Evolutionary conservation across 2,113 vertebrate species (phyloP), one percentile per base, ranked within the genome.

Genomic region (Kryptolebias marmoratus): DNA sequence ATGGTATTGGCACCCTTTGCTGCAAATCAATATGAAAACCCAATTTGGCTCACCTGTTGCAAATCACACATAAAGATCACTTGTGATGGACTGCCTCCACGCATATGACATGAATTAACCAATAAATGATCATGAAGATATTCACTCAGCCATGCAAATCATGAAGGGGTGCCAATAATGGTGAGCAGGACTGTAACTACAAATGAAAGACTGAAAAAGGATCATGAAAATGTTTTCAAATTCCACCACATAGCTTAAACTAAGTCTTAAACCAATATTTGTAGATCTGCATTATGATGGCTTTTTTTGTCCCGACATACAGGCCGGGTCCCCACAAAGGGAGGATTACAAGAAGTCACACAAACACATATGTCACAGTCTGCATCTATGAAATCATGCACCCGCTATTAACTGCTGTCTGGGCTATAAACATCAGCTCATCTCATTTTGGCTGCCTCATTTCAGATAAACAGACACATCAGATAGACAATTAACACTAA

Each of bases 381-480:
- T 47, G 6, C 52, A 13, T 47, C 28, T 18, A 30, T 45, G 42
- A 36, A 47, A 61, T 42, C 4, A 53, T 71, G 58, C 30, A 53
- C 44, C 57, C 0, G 3, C 56, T 60, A 71, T 64, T 62, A 64
- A 59, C 59, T 64, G 30, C 64, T 45, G 70, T 70, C 57, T 57
- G 31, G 49, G 50, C 62, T 14, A 48, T 55, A 70, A 71, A 63
- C 69, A 48, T 56, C 59, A 55, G 50, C 12, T 39, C 30, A 22
- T 64, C 58, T 68, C 28, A 1, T 64, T 74, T 54, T 32, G 32
- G 50, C 64, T 30, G 74, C 60, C 60, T 82, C 73, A 16, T 62
- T 73, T 14, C 54, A 73, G 36, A 65, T 73, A 62, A 69, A 77
- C 11, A 75, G 56, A 66, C 74, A 64, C 67, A 75, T 76, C 73